Percentiles rank a stretch among this genome's conserved stretches.
Conservation (phyloP, 2,888 invertebrate species). For the Ctenicera cuprea region DNA sequence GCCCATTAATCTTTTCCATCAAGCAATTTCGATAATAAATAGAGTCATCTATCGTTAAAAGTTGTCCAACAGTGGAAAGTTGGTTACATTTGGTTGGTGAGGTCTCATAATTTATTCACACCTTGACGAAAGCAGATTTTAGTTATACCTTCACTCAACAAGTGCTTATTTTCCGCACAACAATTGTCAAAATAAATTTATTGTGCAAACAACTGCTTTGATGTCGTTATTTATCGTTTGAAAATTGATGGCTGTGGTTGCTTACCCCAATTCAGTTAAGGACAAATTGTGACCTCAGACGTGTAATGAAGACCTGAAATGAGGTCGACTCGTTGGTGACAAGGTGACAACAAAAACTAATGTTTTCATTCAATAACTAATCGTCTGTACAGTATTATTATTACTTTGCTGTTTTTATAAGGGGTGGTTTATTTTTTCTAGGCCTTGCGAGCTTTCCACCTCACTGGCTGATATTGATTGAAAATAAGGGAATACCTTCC, state of each 20-base stretch:
- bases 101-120: no score
- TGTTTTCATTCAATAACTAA: slow-evolving; percentile 29
- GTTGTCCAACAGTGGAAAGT: no score
- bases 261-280: slow-evolving; percentile 8
- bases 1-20: no score
- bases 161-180: not conserved
- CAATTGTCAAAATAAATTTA: not conserved
- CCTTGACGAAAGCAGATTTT: no score
- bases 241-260: not conserved
- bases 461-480: slow-evolving; percentile 26
- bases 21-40: no score
- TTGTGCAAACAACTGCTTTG: slow-evolving; percentile 15
- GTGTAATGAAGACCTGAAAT: slow-evolving; percentile 12
- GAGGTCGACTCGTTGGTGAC: slow-evolving; percentile 10
- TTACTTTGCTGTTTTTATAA: not conserved
- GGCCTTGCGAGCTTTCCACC: not conserved
- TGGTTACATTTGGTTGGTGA: no score
- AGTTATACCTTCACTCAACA: no score
- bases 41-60: no score
- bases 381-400: slow-evolving; percentile 1
- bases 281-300: not conserved
- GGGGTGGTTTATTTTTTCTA: not conserved
- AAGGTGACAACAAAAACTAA: slow-evolving; percentile 6
- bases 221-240: slow-evolving; percentile 5
- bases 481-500: slow-evolving; percentile 6